Evolutionary conservation across 2,888 invertebrate genomes (phyloP).

Genomic region (Euplexia lucipara): DNA sequence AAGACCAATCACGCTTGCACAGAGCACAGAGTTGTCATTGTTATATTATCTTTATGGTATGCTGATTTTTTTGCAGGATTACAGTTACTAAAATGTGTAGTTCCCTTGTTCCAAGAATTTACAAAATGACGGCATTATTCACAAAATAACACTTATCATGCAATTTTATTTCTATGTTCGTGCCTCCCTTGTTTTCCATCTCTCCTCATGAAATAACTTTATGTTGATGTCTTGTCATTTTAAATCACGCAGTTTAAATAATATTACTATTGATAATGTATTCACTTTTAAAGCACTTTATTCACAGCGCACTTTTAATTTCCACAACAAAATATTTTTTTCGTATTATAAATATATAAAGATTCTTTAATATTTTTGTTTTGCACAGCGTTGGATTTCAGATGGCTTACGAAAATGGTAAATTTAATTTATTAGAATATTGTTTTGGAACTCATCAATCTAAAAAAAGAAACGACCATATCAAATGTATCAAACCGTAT

Average conservation of each 20-base stretch:
- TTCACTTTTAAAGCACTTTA: conserved; percentile 55
- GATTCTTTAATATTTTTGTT: conserved; percentile 78
- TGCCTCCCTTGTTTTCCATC: background rate
- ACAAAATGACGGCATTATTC: conserved; percentile 39
- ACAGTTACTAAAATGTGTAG: conserved; percentile 40
- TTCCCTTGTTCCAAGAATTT: conserved; percentile 25
- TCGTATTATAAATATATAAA: conserved; percentile 63
- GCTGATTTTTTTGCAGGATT: conserved; percentile 64
- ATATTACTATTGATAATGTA: conserved; percentile 42
- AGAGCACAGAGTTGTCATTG: conserved; percentile 61
- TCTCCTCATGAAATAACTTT: background rate
- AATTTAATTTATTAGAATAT: conserved; percentile 67
- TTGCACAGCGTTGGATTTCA: conserved; percentile 88
- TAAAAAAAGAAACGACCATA: conserved; percentile 3
- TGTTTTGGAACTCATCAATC: conserved; percentile 12
- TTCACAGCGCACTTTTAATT: conserved; percentile 66
- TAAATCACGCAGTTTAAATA: conserved; percentile 52
- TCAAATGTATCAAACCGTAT: background rate
- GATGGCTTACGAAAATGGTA: conserved; percentile 87
- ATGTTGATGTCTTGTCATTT: conserved; percentile 19
- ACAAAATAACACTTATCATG: conserved; percentile 17
- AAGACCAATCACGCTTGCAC: conserved; percentile 69
- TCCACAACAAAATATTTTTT: conserved; percentile 54
- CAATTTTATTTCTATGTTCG: background rate
- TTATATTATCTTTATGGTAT: conserved; percentile 40